Evolutionary conservation across 2,113 vertebrate genomes (phyloP), one percentile per base, ranked within the genome.

Genomic region (Tragelaphus scriptus): DNA sequence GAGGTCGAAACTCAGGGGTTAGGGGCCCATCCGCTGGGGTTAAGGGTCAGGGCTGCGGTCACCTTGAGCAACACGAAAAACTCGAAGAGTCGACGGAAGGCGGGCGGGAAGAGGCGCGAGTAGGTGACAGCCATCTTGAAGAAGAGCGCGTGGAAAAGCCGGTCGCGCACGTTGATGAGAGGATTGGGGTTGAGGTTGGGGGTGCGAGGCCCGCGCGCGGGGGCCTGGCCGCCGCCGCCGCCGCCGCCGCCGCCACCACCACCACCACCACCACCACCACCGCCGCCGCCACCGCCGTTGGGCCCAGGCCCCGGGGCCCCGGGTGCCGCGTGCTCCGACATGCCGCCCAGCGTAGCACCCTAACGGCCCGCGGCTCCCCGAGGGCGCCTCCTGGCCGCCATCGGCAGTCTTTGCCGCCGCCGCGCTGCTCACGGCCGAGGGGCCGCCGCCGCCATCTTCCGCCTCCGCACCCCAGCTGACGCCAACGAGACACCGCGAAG

Each of bases 91-190:
- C 99, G 99, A 14, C 99, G 99, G 98, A 99, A 99, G 28, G 99
- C 99, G 0, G 99, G 99, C 0, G 99, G 99, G 98, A 99, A 99
- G n/a, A 99, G 99, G 11, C 99, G 99, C 26, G 99, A 99, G 28
- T 99, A 99, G n/a, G 99, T 99, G 92, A 99, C 99, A 44, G 99
- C 99, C 99, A 99, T 99, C 99, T 99, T 99, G 99, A 99, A 99
- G 98, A 99, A 99, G 2, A 99, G 99, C 0, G 99, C 99, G 23
- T 99, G 99, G 98, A 99, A 99, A 32, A 99, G 99, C 58, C 99
- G 99, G 96, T 99, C 99, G 4, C 99, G 99, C 88, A 99, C 99
- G 0, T 99, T 99, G 98, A 99, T 99, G 89, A 99, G 98, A 0
- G 99, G 99, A 97, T 99, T 99, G 98, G 99, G 99, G 99, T 99